These are phyloP conservation scores for Drosophila navojoa DNA, from an alignment of 1,140 invertebrate species.

Conservation along the genomic window DNA sequence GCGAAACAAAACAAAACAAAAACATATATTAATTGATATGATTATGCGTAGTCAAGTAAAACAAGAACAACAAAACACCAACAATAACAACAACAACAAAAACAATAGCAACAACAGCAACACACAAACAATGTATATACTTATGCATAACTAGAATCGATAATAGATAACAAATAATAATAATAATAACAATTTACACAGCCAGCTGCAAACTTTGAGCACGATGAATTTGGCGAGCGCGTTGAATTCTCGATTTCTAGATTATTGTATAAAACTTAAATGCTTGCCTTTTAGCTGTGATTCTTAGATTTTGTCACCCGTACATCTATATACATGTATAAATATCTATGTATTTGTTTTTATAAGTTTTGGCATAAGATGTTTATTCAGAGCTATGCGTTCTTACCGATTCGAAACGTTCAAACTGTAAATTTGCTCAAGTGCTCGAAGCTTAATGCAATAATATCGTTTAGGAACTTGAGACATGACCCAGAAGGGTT, in stretches of 20 bases:
- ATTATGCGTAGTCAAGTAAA: constrained; percentile 77
- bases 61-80: constrained; percentile 43
- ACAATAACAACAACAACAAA: constrained; percentile 24
- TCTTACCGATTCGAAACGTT: constrained; percentile 17
- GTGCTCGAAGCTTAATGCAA: constrained; percentile 27
- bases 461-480: constrained; percentile 16
- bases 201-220: constrained; percentile 48
- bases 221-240: constrained; percentile 35
- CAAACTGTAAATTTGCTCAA: constrained; percentile 43
- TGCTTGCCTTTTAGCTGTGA: constrained; percentile 81
- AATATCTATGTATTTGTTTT: neutral
- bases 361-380: constrained; percentile 5
- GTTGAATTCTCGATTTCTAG: constrained; percentile 33
- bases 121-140: constrained; percentile 55
- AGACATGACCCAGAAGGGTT: neutral
- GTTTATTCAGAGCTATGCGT: constrained; percentile 2
- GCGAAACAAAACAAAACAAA: constrained; percentile 32
- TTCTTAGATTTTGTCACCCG: constrained; percentile 30
- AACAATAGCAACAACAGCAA: constrained; percentile 25
- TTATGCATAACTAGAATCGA: constrained; percentile 40
- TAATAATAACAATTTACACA: constrained; percentile 22
- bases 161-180: constrained; percentile 35
- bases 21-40: constrained; percentile 51
- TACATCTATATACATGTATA: constrained; percentile 5
- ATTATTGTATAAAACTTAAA: constrained; percentile 50